These are phyloP conservation scores for Eristalinus sepulchralis DNA, from an alignment of 2,888 invertebrate species.

Conservation along the genomic window DNA sequence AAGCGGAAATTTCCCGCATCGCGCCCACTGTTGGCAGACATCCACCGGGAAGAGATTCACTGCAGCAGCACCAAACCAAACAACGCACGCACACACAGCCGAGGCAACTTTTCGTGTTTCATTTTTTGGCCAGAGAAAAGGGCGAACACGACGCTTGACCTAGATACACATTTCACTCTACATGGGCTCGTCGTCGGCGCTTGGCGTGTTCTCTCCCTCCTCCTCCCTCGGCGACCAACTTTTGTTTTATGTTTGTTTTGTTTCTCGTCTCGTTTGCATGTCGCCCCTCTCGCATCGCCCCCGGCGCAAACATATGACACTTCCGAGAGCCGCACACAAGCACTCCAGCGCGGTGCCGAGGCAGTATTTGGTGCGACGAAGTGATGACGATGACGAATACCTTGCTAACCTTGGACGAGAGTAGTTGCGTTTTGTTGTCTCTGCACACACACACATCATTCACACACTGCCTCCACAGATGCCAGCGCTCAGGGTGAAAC, in stretches of 20 bases:
- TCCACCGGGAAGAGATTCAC: background rate
- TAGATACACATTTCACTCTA: constrained; percentile 35
- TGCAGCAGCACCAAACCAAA: background rate
- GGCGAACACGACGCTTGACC: constrained; percentile 42
- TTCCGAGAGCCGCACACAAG: constrained; percentile 7
- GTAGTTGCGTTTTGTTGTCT: constrained; percentile 9
- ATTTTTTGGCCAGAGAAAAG: background rate
- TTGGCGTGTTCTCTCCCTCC: background rate
- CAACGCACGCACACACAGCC: background rate
- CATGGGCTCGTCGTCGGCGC: constrained; percentile 11
- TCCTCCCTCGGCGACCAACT: background rate
- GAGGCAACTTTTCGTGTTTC: background rate
- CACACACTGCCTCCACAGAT: constrained; percentile 21
- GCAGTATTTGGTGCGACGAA: background rate
- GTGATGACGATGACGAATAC: constrained; percentile 31
- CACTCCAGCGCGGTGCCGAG: background rate
- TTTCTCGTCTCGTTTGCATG: constrained; percentile 14
- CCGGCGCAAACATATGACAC: background rate
- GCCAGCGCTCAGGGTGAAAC: constrained; percentile 1
- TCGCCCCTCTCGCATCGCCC: background rate
- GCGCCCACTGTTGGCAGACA: constrained; percentile 2
- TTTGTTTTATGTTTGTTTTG: constrained; percentile 8
- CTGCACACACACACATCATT: background rate
- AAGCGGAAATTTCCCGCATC: constrained; percentile 26
- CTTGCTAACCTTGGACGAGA: constrained; percentile 58